phyloP scores from a whole-genome alignment of 2,113 vertebrate species.

The Semnopithecus entellus region DNA sequence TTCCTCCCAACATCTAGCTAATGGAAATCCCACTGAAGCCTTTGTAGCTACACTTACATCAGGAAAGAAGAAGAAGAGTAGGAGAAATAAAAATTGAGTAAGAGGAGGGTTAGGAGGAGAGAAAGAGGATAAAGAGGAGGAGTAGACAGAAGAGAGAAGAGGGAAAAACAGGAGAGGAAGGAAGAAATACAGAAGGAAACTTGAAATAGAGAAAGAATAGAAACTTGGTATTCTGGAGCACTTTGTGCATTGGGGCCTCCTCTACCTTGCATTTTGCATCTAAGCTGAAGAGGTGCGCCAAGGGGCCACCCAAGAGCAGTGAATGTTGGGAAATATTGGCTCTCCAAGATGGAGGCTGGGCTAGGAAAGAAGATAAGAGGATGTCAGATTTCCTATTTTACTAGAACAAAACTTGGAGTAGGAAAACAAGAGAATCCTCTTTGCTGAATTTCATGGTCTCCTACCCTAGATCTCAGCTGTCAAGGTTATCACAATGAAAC shows the following conservation, averaged over 20 bases:
- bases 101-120: too few relatives aligned
- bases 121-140: neutral
- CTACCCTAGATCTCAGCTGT: neutral
- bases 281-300: neutral
- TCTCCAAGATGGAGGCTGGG: neutral
- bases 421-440: neutral
- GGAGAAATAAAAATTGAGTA: neutral
- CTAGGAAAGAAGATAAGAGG: neutral
- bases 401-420: neutral
- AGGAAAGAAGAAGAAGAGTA: neutral
- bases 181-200: neutral
- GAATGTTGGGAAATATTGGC: neutral
- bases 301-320: neutral
- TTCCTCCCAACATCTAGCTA: neutral
- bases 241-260: neutral
- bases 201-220: neutral
- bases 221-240: neutral
- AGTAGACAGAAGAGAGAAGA: neutral
- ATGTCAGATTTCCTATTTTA: neutral
- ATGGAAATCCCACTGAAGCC: neutral
- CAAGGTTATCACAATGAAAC: neutral
- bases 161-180: too few relatives aligned
- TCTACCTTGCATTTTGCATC: neutral
- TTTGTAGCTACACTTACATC: neutral
- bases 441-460: neutral